Conservation (phyloP, 2,797 vertebrate genomes). For the Scomberomorus guttatus region DNA sequence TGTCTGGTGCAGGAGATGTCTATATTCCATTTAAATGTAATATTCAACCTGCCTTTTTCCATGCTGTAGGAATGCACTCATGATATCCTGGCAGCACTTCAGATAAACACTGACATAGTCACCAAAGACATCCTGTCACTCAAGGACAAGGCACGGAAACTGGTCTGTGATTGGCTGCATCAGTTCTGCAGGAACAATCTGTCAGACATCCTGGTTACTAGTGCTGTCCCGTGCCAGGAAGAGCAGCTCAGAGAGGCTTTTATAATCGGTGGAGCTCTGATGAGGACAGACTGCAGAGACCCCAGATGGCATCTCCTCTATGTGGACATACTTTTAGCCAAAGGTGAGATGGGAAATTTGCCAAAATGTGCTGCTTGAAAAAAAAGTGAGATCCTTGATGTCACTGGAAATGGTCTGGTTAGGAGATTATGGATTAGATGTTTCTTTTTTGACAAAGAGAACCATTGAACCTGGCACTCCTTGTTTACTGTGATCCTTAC, state of each 20-base stretch:
- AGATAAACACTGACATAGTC: conserved; percentile 81
- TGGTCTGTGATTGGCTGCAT: conserved; percentile 90
- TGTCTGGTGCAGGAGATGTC: neutral
- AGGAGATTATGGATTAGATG: neutral
- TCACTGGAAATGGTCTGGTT: conserved; percentile 12
- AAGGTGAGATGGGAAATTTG: conserved; percentile 81
- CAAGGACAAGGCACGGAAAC: conserved; percentile 84
- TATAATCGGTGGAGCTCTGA: conserved; percentile 81
- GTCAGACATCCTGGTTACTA: conserved; percentile 65
- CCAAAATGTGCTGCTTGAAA: conserved; percentile 6
- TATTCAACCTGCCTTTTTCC: conserved; percentile 2
- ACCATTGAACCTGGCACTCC: neutral
- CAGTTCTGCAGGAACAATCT: conserved; percentile 84
- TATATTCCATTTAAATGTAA: neutral
- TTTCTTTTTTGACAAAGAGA: conserved; percentile 19
- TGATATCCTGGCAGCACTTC: conserved; percentile 88
- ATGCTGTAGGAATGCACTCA: conserved; percentile 88
- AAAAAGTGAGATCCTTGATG: neutral
- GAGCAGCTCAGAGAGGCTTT: conserved; percentile 84
- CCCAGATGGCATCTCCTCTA: conserved; percentile 88
- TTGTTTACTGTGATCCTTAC: conserved; percentile 27
- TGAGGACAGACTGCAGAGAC: conserved; percentile 82
- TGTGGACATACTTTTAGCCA: conserved; percentile 86
- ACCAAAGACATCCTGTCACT: conserved; percentile 88
- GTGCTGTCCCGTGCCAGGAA: conserved; percentile 65